These are phyloP conservation scores for Morelia viridis DNA, from an alignment of 2,797 vertebrate genomes.

Conservation along the genomic window DNA sequence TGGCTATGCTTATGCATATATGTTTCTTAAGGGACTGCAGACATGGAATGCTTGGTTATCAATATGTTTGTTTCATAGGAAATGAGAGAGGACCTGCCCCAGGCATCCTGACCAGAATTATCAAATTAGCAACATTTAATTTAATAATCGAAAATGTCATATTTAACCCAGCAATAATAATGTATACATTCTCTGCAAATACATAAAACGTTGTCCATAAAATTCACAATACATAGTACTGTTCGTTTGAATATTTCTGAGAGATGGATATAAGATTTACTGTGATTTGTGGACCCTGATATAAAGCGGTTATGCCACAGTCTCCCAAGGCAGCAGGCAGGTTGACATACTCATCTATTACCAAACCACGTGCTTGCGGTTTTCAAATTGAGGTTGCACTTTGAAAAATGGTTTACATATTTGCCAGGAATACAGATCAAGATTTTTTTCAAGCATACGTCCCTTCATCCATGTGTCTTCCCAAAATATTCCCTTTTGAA, in stretches of 20 bases:
- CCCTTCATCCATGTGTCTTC: background rate
- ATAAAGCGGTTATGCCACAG: background rate
- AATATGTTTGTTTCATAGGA: constrained; percentile 19
- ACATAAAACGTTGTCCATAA: background rate
- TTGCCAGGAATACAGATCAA: background rate
- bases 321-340: background rate
- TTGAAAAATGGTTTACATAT: background rate
- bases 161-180: background rate
- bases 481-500: background rate
- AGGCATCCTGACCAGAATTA: constrained; percentile 35
- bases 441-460: background rate
- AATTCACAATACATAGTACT: background rate
- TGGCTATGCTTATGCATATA: constrained; percentile 6
- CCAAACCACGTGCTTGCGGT: background rate
- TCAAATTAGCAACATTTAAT: background rate
- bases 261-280: background rate
- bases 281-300: background rate
- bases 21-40: constrained; percentile 4
- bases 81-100: background rate
- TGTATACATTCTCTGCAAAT: background rate
- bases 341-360: background rate
- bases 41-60: constrained; percentile 21
- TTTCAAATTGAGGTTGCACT: background rate
- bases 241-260: background rate
- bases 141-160: background rate